Percentiles rank a stretch among this genome's conserved stretches.
Evolutionary conservation across 2,797 vertebrate genomes (phyloP).

Genomic region (Bradypodion pumilum): DNA sequence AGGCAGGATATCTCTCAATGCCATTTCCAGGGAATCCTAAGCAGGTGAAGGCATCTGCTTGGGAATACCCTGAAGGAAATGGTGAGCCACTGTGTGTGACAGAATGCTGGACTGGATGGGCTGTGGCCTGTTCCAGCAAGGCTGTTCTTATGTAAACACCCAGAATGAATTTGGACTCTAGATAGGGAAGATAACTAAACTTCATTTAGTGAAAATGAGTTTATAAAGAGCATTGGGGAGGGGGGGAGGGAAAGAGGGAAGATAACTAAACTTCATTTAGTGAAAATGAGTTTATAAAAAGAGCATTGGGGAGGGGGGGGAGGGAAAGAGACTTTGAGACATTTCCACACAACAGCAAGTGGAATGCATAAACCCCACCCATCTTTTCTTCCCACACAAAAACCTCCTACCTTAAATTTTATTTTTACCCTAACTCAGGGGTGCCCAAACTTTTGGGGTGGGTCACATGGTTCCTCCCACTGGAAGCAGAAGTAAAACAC

Average conservation of each 20-base stretch:
- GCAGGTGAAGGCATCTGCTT: too few species aligned
- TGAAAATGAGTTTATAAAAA: background rate
- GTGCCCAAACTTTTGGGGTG: too few species aligned
- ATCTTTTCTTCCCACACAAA: constrained; percentile 21
- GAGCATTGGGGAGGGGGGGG: background rate
- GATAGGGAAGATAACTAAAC: background rate
- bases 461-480: too few species aligned
- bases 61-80: too few species aligned
- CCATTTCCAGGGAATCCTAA: too few species aligned
- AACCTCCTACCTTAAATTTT: constrained; percentile 3
- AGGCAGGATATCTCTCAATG: too few species aligned
- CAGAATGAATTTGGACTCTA: background rate
- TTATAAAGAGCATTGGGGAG: background rate
- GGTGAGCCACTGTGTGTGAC: too few species aligned
- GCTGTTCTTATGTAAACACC: too few species aligned
- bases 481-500: too few species aligned
- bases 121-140: too few species aligned
- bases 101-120: too few species aligned
- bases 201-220: constrained; percentile 8
- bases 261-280: constrained; percentile 18
- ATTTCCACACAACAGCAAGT: background rate
- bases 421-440: too few species aligned
- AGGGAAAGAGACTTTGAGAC: background rate
- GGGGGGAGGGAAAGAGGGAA: background rate
- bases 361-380: background rate